Base-by-base conservation (phyloP, 2,797 vertebrate genomes). In the Todus mexicanus region DNA sequence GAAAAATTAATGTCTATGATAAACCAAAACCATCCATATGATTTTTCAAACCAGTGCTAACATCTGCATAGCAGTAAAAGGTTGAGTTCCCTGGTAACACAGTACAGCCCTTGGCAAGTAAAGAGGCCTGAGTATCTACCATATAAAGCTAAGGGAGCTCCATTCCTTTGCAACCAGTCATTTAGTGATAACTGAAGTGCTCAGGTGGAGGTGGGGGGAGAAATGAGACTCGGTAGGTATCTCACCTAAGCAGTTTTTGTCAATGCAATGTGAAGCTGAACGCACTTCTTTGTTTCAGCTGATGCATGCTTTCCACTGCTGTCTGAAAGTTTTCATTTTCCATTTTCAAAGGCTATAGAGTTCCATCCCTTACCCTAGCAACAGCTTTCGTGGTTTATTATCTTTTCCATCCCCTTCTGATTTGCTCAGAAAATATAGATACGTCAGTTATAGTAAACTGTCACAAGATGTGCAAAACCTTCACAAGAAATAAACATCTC, bases 271-370 rank as follows among this genome's bases (percentile, higher is more conserved):
- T 66, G 23, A 79, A 60, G 53, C 5, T 6, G 7, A 70, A 45
- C 40, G 23, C 33, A 73, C n/a, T 72, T 54, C 60, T 47, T 53
- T 48, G 12, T 90, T 92, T 86, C 29, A n/a, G 60, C 31, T 86
- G 80, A 94, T 40, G 42, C 73, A 45, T 61, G 79, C 18, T 94
- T 96, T 96, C 89, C 92, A 65, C 64, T 61, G 31, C 60, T 78
- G 21, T 80, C 81, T 83, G 74, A 91, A 91, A 48, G 23, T 70
- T 88, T 85, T 89, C 21, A 5, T 84, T 95, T 95, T 96, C 79
- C 87, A 71, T 89, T 96, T 94, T 83, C 9, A 23, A 91, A 86
- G 45, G 35, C 66, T 63, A 11, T 5, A 95, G 66, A 73, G 95
- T 95, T 96, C 82, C 72, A 91, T 75, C 51, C 93, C 29, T 64